Conservation (phyloP, 2,888 invertebrate genomes). For the Apamea anceps region DNA sequence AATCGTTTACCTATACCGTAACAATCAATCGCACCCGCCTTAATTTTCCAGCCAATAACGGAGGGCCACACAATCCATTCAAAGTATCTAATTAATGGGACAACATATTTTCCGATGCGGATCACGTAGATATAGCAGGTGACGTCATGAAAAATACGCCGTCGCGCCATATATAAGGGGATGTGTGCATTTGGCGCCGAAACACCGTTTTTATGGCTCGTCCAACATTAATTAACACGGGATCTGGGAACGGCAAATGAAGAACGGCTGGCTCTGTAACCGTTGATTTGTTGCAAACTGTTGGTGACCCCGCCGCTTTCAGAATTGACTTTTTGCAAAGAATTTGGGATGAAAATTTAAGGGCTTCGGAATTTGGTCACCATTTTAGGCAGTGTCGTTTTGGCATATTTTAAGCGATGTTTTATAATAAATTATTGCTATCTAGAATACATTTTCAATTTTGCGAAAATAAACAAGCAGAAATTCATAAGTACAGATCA, state of each 20-base stretch:
- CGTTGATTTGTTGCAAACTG: conserved; percentile 63
- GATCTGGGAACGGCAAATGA: conserved; percentile 75
- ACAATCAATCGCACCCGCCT: conserved; percentile 81
- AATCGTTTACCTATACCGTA: conserved; percentile 77
- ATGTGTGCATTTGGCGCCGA: conserved; percentile 66
- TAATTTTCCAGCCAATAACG: conserved; percentile 85
- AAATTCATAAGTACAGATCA: conserved; percentile 3
- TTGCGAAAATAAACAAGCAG: neutral
- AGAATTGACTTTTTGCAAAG: conserved; percentile 49
- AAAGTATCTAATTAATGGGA: conserved; percentile 86
- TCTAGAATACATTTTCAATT: neutral
- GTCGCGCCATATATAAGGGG: conserved; percentile 71
- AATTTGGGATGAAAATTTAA: conserved; percentile 65
- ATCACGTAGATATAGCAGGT: conserved; percentile 82
- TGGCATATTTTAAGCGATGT: neutral
- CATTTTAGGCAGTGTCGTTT: conserved; percentile 18
- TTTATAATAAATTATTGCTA: neutral
- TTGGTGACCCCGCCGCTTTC: conserved; percentile 32
- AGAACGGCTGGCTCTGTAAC: conserved; percentile 67
- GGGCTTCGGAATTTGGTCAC: conserved; percentile 27
- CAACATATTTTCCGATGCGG: conserved; percentile 82
- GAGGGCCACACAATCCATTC: conserved; percentile 80
- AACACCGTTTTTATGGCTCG: conserved; percentile 73
- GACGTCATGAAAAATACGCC: conserved; percentile 81
- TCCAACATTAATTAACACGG: conserved; percentile 76